Base-by-base conservation (phyloP, 1,140 invertebrate species). In the Nasonia longicornis region DNA sequence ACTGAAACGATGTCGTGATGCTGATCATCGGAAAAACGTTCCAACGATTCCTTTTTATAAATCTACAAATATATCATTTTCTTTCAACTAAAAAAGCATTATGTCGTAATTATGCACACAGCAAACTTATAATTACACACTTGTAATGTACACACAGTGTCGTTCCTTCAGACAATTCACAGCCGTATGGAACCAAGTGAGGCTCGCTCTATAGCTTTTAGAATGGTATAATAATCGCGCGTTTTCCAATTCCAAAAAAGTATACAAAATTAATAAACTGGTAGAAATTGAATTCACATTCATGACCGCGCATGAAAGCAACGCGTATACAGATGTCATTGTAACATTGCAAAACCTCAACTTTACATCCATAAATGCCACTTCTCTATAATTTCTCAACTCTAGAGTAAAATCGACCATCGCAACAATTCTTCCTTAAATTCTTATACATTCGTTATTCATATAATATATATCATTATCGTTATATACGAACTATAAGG, bases 71-170 rank as follows among this genome's bases (percentile, higher is more conserved):
- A 35, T 35, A 78, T 73, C 14, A 29, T 73, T 79, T 78, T 70
- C 69, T 20, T 72, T 64, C 29, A 79, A 73, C 31, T 22, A 29
- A 75, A 80, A 69, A 12, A 80, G 67, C 35, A 80, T 73, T 11
- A 16, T 22, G 73, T 73, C 38, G 66, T 64, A 58, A n/a, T 72
- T 76, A 69, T 71, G 22, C 73, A 64, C 29, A 69, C 67, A 82
- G 72, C 35, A 77, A 82, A 77, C 63, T 77, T 81, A 80, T 79
- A 76, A 35, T 69, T 83, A 81, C 81, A 77, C 77, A 79, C 42
- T 84, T 84, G 86, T 86, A 89, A 87, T 89, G 86, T 89, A 89
- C 86, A 89, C 88, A 89, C 85, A 89, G 75, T 86, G 85, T 85
- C 82, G 84, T 85, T 86, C 79, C 77, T 86, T 85, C 82, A 85